Evolutionary conservation across 1,140 invertebrate genomes (phyloP), one percentile per base, ranked within the genome.

Genomic region (Popillia japonica): DNA sequence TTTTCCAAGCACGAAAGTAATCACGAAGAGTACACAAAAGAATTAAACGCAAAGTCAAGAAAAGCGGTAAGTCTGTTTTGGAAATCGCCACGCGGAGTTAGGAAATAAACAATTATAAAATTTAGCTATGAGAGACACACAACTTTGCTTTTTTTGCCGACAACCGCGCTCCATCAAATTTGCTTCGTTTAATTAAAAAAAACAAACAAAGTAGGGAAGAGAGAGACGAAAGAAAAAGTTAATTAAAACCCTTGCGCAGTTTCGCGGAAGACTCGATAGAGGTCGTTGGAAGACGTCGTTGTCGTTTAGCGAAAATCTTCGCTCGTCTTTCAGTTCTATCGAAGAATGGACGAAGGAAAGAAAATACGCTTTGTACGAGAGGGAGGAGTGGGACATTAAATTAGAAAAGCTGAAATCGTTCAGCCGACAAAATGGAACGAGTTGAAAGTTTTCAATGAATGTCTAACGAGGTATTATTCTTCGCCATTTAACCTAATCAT

Each of bases 401-500:
- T 83, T 82, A 83, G 81, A 84, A 82, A 81, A 83, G 81, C 82
- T 82, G 81, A 80, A 81, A 82, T 84, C 82, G 82, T 79, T 81
- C 78, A 74, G 78, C 82, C 81, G 78, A 81, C 82, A 82, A 82
- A 82, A 83, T 81, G 81, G 79, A 80, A 83, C 80, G 80, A 81
- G 80, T 83, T 79, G 79, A 82, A 84, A 84, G 81, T 84, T 84
- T 84, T 84, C 82, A 84, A 84, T 84, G 83, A 84, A 84, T 83
- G 82, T 81, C 83, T 84, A 84, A 84, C 82, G 83, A 84, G 83
- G 81, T 83, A 83, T 84, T 84, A 84, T 84, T 84, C 83, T 84
- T 80, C 83, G 74, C 83, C 83, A 84, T 84, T 84, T 84, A 84
- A 84, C 83, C 81, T 82, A 84, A 84, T 84, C 83, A 84, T 83